Evolutionary conservation across 1,140 invertebrate species (phyloP).

Genomic region (Bombyx mandarina): DNA sequence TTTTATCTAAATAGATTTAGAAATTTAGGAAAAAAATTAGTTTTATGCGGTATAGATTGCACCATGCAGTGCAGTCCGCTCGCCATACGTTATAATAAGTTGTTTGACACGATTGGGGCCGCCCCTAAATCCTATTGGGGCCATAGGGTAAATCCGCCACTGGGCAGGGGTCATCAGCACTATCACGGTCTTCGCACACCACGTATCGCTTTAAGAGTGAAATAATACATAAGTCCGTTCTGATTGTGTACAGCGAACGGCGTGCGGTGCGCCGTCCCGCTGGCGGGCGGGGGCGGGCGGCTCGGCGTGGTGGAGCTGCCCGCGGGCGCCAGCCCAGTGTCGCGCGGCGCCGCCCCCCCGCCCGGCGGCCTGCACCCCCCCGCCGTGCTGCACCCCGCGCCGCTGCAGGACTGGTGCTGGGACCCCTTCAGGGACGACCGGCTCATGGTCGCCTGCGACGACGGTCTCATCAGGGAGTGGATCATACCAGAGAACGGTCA

Average conservation of each 20-base stretch:
- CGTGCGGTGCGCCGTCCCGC: constrained; percentile 86
- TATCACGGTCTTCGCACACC: too few relatives aligned
- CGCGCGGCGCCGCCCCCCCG: constrained; percentile 79
- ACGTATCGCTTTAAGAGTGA: too few relatives aligned
- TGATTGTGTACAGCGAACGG: constrained; percentile 78
- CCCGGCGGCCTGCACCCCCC: constrained; percentile 32
- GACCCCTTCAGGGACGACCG: constrained; percentile 89
- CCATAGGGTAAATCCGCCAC: too few relatives aligned
- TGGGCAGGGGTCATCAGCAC: too few relatives aligned
- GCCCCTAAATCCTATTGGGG: too few relatives aligned
- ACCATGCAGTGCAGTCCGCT: too few relatives aligned
- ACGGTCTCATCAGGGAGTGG: constrained; percentile 92
- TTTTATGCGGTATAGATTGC: too few relatives aligned
- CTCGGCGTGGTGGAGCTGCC: constrained; percentile 89
- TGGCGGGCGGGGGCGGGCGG: constrained; percentile 90
- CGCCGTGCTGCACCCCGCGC: constrained; percentile 86
- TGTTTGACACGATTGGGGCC: too few relatives aligned
- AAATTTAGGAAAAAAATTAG: too few relatives aligned
- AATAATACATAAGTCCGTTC: too few relatives aligned
- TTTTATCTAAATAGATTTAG: too few relatives aligned
- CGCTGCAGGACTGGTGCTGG: constrained; percentile 93
- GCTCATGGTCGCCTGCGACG: constrained; percentile 90
- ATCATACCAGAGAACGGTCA: constrained; percentile 75
- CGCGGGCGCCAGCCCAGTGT: constrained; percentile 70
- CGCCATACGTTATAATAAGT: too few relatives aligned